A percentile compares a stretch with the other conserved stretches of the same genome.
Evolutionary conservation across 2,888 invertebrate species (phyloP).

Genomic region (Hydrotaea diabolus): DNA sequence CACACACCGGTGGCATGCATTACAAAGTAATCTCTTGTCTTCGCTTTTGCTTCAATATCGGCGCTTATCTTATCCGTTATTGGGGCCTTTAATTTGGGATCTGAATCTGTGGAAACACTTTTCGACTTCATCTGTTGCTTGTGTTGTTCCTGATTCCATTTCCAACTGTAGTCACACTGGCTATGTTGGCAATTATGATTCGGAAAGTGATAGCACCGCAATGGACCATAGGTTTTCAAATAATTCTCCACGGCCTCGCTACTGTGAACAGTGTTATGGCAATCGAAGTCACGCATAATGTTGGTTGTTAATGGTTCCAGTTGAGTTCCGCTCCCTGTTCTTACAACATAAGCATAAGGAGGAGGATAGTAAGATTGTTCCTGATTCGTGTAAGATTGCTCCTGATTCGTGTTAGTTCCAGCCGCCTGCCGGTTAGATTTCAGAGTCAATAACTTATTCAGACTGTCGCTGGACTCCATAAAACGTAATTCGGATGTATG

Average conservation of each 20-base stretch:
- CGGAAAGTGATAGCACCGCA: conserved; percentile 48
- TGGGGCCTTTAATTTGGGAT: conserved; percentile 54
- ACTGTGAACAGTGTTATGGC: conserved; percentile 35
- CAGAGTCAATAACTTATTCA: conserved; percentile 58
- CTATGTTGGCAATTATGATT: conserved; percentile 51
- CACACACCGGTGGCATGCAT: conserved; percentile 58
- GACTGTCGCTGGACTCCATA: conserved; percentile 63
- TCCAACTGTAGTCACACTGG: background rate
- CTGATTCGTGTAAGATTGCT: background rate
- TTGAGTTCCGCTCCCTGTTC: background rate
- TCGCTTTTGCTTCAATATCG: background rate
- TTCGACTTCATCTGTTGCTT: conserved; percentile 47
- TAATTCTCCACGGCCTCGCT: conserved; percentile 63
- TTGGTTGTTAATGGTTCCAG: conserved; percentile 47
- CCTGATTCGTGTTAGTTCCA: conserved; percentile 30
- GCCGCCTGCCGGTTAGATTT: background rate
- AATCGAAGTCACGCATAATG: conserved; percentile 59
- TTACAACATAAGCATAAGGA: background rate
- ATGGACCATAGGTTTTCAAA: conserved; percentile 59
- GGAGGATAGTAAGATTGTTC: background rate
- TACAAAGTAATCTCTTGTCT: conserved; percentile 61
- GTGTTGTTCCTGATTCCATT: background rate
- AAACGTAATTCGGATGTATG: conserved; percentile 66
- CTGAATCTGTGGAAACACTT: conserved; percentile 67
- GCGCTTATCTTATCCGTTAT: background rate